Conservation (phyloP, 1,140 invertebrate species). For the Brachionus koreanus region DNA sequence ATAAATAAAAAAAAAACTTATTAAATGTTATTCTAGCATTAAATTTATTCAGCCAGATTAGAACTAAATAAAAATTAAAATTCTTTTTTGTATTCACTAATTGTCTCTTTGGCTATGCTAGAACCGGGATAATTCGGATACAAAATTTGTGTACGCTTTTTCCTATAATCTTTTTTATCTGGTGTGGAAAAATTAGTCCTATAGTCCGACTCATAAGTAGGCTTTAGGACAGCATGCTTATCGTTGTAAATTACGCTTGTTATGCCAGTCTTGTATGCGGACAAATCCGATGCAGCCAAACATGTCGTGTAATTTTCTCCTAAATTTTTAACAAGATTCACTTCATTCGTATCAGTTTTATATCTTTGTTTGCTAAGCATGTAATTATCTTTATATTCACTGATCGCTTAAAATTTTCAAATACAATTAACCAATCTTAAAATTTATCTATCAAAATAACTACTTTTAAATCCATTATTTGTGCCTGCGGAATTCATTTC, state of each 20-base stretch:
- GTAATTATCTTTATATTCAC: slow-evolving; percentile 31
- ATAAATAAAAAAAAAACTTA: too few relatives aligned
- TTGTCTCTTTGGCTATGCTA: neutral
- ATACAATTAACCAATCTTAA: neutral
- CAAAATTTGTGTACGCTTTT: slow-evolving; percentile 22
- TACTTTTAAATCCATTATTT: slow-evolving; percentile 26
- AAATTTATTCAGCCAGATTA: neutral
- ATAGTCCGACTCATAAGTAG: neutral
- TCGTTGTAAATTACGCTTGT: slow-evolving; percentile 17
- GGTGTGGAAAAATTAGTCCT: neutral
- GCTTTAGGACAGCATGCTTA: neutral
- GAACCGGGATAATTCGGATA: slow-evolving; percentile 23
- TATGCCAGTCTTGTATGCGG: neutral
- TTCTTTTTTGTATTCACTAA: slow-evolving; percentile 25
- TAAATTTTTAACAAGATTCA: neutral
- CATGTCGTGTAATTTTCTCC: neutral
- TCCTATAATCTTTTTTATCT: slow-evolving; percentile 29
- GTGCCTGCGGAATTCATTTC: neutral
- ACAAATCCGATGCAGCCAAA: neutral
- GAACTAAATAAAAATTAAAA: too few relatives aligned
- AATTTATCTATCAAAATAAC: neutral
- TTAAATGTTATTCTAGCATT: neutral
- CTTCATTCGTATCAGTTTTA: neutral
- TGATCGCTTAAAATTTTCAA: neutral
- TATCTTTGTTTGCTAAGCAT: neutral